Base-by-base conservation (phyloP, 2,888 invertebrate species). In the Drosophila nigricruria region DNA sequence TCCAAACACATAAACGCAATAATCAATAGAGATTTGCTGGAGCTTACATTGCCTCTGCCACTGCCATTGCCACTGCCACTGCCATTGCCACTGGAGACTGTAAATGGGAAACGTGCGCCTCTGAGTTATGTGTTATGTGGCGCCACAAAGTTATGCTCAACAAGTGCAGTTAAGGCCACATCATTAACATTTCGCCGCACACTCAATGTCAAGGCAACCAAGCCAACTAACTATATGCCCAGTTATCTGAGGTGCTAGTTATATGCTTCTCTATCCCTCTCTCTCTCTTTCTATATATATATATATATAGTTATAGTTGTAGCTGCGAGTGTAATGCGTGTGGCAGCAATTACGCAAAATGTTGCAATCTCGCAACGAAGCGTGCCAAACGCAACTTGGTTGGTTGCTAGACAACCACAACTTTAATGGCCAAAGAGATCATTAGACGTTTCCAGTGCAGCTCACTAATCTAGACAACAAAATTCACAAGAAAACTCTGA, bases 141-240 rank as follows among this genome's bases (percentile, higher is more conserved):
- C 40, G 40, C 36, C 50, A 45, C 45, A 52, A 65, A 64, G 67
- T 68, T 65, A 50, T 65, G 74, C 77, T 83, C 83, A 88, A 83
- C 88, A 83, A 83, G 83, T 83, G 80, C 82, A 82, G 82, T 71
- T 81, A 69, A 71, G 70, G 86, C 82, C 77, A 88, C 83, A 84
- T 88, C 88, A 88, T 84, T 83, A 83, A 84, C 88, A 84, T 71
- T 66, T 72, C 82, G 52, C 56, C 64, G 45, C 64, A 53, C 69
- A 54, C 69, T 75, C 83, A 86, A 66, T 83, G 82, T 64, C 81
- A 83, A 77, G 87, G 78, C 60, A 70, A 65, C 59, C 42, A 38
- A 50, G 60, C 77, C 20, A 64, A 59, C 42, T 50, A 43, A 52
- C 42, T 50, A 36, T 52, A 70, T 36, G 23, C 32, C 6, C 34